Base-by-base conservation (phyloP, 2,113 vertebrate species). In the Urocolius indicus region DNA sequence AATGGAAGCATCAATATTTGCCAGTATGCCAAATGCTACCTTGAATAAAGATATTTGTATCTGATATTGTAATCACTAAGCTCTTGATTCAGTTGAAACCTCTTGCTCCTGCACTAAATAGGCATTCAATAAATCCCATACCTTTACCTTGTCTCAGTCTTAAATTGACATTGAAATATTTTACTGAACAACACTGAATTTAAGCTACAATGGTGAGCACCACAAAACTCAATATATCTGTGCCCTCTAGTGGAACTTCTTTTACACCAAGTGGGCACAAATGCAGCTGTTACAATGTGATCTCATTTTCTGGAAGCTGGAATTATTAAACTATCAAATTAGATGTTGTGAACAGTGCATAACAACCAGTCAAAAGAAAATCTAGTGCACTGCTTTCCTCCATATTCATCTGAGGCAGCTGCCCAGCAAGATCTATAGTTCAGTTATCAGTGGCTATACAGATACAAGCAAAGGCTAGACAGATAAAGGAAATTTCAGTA, bases 201-300 rank as follows among this genome's bases (percentile, higher is more conserved):
- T 54, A 58, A 84, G 51, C 32, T 38, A 34, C 5, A 29, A 41
- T 34, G 41, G 1, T 17, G 52, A 52, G 84, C n/a, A 43, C 11
- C 20, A 84, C 73, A 86, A 94, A 94, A 93, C 48, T 11, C 52
- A 41, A 84, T 82, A 23, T 80, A 84, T 89, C 84, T 94, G 79
- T 90, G 94, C 95, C 95, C 94, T 96, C 94, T 95, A 95, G 95
- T 91, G 95, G 96, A 94, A 73, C 55, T 79, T 87, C 18, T 48
- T 45, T 79, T 75, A 43, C 71, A 55, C 22, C 74, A 79, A 5
- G 55, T n/a, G 84, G 45, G 73, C 52, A 84, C 27, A 36, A 75
- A 62, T 1, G 22, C 46, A 84, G 77, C 55, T 45, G 41, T 24
- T 6, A 7, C 0, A 18, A 46, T 0, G 0, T 3, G 21, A 59